Evolutionary conservation across 2,888 invertebrate genomes (phyloP).

Genomic region (Hypercompe scribonia): DNA sequence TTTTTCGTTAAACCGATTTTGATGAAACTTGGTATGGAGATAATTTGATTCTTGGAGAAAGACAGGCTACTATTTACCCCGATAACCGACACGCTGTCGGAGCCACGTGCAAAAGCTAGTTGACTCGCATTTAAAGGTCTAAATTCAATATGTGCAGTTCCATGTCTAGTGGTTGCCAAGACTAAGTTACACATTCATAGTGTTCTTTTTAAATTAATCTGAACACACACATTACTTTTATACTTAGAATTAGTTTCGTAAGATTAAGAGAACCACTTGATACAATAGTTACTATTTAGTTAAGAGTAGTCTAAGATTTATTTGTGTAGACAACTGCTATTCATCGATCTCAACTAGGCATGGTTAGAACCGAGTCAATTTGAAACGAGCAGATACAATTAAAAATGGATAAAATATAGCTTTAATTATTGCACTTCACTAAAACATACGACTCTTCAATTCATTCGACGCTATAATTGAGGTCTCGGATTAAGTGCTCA

Average conservation of each 20-base stretch:
- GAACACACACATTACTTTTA: background rate
- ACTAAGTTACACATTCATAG: background rate
- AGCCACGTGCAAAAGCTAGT: too few species aligned
- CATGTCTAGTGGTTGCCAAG: background rate
- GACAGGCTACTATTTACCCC: too few species aligned
- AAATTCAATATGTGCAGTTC: too few species aligned
- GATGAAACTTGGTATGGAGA: too few species aligned
- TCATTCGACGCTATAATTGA: background rate
- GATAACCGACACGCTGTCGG: too few species aligned
- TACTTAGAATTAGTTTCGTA: too few species aligned
- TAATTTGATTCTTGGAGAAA: too few species aligned
- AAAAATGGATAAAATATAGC: background rate
- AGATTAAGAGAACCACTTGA: too few species aligned
- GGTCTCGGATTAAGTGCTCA: background rate
- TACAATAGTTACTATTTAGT: background rate
- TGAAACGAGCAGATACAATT: background rate
- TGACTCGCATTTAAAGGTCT: too few species aligned
- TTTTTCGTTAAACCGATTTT: too few species aligned
- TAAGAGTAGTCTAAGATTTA: background rate
- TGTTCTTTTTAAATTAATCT: background rate
- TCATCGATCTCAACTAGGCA: background rate
- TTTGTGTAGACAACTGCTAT: background rate
- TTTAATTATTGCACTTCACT: background rate
- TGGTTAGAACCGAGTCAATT: background rate
- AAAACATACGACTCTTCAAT: background rate